Base-by-base conservation (phyloP, 2,113 vertebrate species). In the Oxygymnocypris stewartii region DNA sequence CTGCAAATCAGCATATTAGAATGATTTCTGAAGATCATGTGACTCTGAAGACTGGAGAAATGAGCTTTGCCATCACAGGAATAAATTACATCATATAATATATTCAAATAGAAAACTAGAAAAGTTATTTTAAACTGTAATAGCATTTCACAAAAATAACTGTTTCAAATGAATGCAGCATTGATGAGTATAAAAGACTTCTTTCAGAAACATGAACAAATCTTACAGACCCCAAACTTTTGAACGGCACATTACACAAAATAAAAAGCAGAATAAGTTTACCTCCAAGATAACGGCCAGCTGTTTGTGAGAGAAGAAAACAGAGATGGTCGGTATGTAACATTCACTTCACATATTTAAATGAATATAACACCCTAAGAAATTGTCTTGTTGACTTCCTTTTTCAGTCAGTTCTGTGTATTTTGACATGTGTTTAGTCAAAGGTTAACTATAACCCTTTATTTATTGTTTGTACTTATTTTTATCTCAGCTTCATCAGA, bases 221-320 rank as follows among this genome's bases (percentile, higher is more conserved):
- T 6, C 37, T 1, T 75, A 14, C 42, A 13, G 13, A 28, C 2
- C 42, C 12, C 42, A 76, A 75, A 49, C 73, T 14, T 47, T 76
- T 76, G 74, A 76, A 14, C 6, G 12, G 40, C 23, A n/a, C 10
- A 6, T 1, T 25, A 25, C 12, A 47, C 73, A 28, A 75, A 75
- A 75, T 47, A 8, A 25, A 12, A 81, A 25, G 23, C n/a, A 11
- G 61, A 88, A 5, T 77, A 12, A 84, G 63, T 79, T 86, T 69
- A 90, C 89, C 89, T 83, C 87, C 89, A 6, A 84, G 74, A 63
- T 86, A 88, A 77, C 75, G 79, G 0, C 86, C 88, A 44, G 78
- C 87, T 88, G 86, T 37, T 78, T 23, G 31, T 37, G 51, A 61
- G 4, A 16, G 51, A 4, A 49, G 49, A 65, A 82, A 10, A 14